These are phyloP conservation scores for Serrognathus titanus DNA, from an alignment of 2,888 invertebrate genomes.

Conservation along the genomic window DNA sequence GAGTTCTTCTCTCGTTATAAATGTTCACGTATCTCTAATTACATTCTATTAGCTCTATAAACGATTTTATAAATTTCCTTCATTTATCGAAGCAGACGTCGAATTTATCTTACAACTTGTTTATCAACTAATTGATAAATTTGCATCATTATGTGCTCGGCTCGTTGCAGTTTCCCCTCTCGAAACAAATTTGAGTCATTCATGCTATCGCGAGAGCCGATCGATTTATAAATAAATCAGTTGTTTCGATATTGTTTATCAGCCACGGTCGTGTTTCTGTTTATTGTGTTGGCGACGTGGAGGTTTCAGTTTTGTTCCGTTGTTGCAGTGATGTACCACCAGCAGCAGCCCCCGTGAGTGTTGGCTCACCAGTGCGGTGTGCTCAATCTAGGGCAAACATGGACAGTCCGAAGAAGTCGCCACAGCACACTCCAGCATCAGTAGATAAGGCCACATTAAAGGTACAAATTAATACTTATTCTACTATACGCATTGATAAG, in stretches of 20 bases:
- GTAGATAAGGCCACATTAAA: conserved; percentile 51
- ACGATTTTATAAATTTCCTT: too few relatives aligned
- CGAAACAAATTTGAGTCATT: neutral
- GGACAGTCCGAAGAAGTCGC: conserved; percentile 59
- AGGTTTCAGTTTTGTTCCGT: conserved; percentile 25
- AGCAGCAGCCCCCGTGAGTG: conserved; percentile 65
- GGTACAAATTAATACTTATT: too few relatives aligned
- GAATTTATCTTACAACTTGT: too few relatives aligned
- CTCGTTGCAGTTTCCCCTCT: too few relatives aligned
- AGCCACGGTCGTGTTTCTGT: neutral
- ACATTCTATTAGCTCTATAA: too few relatives aligned
- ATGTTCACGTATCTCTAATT: too few relatives aligned
- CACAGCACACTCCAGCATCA: conserved; percentile 54
- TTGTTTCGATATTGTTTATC: neutral
- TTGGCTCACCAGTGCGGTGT: conserved; percentile 54
- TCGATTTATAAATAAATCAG: neutral
- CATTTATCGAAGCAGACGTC: too few relatives aligned
- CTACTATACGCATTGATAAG: too few relatives aligned
- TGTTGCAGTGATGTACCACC: conserved; percentile 57
- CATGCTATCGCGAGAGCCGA: neutral
- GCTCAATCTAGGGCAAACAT: conserved; percentile 52
- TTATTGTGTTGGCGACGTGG: too few relatives aligned
- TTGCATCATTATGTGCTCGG: too few relatives aligned
- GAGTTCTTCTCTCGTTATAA: too few relatives aligned
- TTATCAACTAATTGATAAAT: too few relatives aligned